Percentiles rank a stretch among this genome's conserved stretches.
phyloP scores from a whole-genome alignment of 2,113 vertebrate genomes.

The Nymphicus hollandicus region DNA sequence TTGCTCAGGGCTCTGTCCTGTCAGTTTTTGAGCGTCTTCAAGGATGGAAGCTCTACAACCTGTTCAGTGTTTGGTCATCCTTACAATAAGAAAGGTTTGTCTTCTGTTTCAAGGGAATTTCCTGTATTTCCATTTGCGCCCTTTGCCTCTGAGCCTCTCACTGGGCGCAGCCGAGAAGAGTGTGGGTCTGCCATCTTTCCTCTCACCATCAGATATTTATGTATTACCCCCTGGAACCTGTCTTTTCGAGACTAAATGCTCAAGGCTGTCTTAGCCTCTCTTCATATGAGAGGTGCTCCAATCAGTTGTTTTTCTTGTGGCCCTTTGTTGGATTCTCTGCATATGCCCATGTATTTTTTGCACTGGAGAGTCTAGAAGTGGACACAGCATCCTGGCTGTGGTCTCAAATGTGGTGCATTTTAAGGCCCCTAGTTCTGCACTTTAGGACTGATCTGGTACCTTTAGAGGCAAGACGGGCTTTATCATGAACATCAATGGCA shows the following conservation, averaged over 20 bases:
- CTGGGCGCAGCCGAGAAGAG: not conserved
- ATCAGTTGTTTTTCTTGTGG: not conserved
- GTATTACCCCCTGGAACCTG: not conserved
- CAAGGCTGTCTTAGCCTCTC: fast-evolving
- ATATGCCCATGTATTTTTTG: not conserved
- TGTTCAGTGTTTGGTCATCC: not conserved
- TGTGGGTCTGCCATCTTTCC: not conserved
- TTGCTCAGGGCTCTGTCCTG: not conserved
- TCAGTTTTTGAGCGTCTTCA: not conserved
- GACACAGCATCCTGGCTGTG: no score
- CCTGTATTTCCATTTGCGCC: not conserved
- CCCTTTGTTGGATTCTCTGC: not conserved
- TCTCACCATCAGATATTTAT: not conserved
- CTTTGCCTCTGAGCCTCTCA: not conserved
- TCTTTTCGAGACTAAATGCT: not conserved
- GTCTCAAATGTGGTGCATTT: not conserved
- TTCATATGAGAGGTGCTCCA: not conserved
- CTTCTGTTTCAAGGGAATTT: not conserved
- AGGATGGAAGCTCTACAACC: not conserved
- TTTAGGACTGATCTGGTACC: not conserved
- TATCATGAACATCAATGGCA: not conserved
- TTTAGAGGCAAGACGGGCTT: not conserved
- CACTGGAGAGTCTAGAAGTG: not conserved
- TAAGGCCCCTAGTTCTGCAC: not conserved
- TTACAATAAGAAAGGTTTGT: not conserved